Evolutionary conservation across 2,797 vertebrate species (phyloP), one percentile per base, ranked within the genome.

Genomic region (Microhierax caerulescens): DNA sequence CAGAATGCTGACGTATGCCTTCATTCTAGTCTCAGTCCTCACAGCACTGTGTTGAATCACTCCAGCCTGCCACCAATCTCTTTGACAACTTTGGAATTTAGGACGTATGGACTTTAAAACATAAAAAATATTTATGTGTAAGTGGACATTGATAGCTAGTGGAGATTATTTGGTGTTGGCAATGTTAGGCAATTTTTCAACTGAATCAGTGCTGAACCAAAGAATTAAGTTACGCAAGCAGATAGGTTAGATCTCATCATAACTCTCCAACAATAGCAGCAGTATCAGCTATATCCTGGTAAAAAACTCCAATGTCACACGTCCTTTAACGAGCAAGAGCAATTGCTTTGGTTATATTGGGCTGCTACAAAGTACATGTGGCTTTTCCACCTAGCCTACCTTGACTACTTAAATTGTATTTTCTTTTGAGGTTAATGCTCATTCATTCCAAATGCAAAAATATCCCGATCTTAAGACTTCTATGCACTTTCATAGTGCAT

Each of bases 191-290:
- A n/a, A 11, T 54, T 83, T 47, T 47, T 43, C 17, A 43, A 19
- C 12, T 36, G 34, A 85, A 69, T 39, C 0, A 0, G 24, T 0
- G 0, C 30, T 39, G n/a, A 73, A 76, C 20, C 30, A 65, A 82
- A 73, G 20, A 72, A 67, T 47, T 59, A 61, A 76, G 22, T 32
- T 69, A 32, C 0, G 2, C 37, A 89, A 67, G 89, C 8, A 50
- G 34, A 87, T 36, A 77, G 17, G 48, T 74, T 30, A 68, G 27
- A 60, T 0, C 0, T 51, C 36, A 39, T 36, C 61, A 65, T 72
- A 77, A 83, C n/a, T 27, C 76, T 69, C 37, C 57, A 92, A 70
- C 34, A 90, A 39, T 0, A 70, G 68, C 61, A 80, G 39, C 45
- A 85, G 36, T 16, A 87, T 39, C 56, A 74, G 32, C 51, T 56